Evolutionary conservation across 2,797 vertebrate species (phyloP).

Genomic region (Manis crassicaudata): DNA sequence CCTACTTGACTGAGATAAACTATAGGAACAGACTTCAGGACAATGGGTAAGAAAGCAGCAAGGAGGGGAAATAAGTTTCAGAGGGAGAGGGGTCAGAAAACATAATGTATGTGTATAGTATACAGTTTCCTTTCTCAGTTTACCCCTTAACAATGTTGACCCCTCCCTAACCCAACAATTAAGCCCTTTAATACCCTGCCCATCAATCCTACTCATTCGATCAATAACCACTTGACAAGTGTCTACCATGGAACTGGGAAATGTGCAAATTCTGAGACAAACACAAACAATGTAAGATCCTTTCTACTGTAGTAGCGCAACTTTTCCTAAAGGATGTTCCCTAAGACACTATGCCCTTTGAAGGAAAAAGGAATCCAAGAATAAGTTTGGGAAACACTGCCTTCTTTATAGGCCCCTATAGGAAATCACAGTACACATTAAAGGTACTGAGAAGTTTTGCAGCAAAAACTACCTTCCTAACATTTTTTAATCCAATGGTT

Average conservation of each 20-base stretch:
- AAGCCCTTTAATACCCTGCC: neutral
- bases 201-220: neutral
- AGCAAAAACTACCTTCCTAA: neutral
- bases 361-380: slow-evolving; percentile 20
- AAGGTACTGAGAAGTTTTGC: neutral
- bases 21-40: neutral
- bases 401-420: neutral
- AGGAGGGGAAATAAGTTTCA: neutral
- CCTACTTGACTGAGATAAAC: neutral
- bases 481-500: slow-evolving; percentile 11
- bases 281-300: neutral
- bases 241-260: neutral
- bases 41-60: neutral
- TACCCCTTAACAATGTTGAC: neutral
- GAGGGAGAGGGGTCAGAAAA: neutral
- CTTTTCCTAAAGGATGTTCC: neutral
- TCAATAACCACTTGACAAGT: slow-evolving; percentile 1
- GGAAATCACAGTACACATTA: neutral
- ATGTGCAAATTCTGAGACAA: slow-evolving; percentile 18
- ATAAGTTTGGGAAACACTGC: neutral
- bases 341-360: neutral
- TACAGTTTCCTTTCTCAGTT: neutral
- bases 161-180: neutral
- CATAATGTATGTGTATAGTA: neutral
- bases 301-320: neutral